Evolutionary conservation across 35 echinoderm and acorn worm species (phyloP).

Genomic region (Ophioderma brevispina): DNA sequence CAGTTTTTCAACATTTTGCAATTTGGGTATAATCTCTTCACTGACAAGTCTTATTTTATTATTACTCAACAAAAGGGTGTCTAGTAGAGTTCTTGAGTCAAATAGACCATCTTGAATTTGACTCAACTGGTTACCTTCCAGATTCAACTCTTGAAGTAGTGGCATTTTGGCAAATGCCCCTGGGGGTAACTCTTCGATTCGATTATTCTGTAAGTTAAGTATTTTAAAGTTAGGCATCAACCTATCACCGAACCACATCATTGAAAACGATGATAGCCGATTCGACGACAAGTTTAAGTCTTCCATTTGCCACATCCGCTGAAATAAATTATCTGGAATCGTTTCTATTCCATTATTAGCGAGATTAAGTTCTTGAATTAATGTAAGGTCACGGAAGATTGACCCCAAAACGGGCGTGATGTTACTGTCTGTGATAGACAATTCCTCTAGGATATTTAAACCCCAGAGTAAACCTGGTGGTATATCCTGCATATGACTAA

Average conservation of each 20-base stretch:
- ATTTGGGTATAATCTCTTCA: constrained; percentile 6
- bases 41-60: constrained; percentile 69
- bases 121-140: constrained; percentile 63
- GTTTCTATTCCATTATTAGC: constrained; percentile 55
- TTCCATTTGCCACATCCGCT: constrained; percentile 19
- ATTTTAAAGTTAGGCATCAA: constrained; percentile 6
- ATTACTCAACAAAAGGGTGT: constrained; percentile 56
- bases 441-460: constrained; percentile 33
- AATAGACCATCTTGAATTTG: constrained; percentile 43
- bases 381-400: constrained; percentile 52
- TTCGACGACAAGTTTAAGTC: constrained; percentile 76
- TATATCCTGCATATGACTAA: constrained; percentile 57
- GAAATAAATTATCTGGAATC: constrained; percentile 44
- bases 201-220: constrained; percentile 67
- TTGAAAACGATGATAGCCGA: constrained; percentile 23
- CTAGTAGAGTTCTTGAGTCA: constrained; percentile 16
- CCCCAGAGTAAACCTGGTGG: constrained; percentile 34
- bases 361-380: constrained; percentile 57
- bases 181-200: constrained; percentile 42
- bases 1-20: constrained; percentile 41
- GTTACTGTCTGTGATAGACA: constrained; percentile 65
- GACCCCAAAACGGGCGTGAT: constrained; percentile 26
- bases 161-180: constrained; percentile 56
- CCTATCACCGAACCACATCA: constrained; percentile 36
- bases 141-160: constrained; percentile 46